Base-by-base conservation (phyloP, 1,140 invertebrate genomes). In the Amyelois transitella region DNA sequence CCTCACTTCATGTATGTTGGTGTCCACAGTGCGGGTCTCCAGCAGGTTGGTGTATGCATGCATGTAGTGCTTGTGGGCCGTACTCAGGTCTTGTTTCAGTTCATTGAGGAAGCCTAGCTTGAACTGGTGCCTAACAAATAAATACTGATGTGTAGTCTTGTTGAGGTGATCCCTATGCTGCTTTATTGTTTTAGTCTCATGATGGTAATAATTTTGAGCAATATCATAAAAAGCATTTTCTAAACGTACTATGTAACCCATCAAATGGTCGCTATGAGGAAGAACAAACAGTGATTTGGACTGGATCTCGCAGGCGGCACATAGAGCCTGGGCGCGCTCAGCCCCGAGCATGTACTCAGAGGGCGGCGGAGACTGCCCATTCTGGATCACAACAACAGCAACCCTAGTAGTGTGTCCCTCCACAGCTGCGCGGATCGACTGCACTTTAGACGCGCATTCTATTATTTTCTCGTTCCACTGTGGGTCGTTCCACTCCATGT, bases 21-120 rank as follows among this genome's bases (percentile, higher is more conserved):
- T 94, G 75, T 98, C 97, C 22, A 94, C 93, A 72, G 96, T 93
- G 60, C 95, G 91, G 50, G 97, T 93, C 73, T 98, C 96, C 55
- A 96, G 86, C 59, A 98, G 89, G 84, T 96, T 94, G 53, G 93
- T 94, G 85, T 99, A 99, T 0, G 97, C 95, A 86, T 97, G 94
- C 60, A 94, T 93, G 79, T 99, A 99, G 83, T 98, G 96, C 94
- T 98, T 98, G 62, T 97, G 92, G 20, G 97, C 96, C 10, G 94
- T 94, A 72, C 93, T 93, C 55, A 93, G 91, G 80, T 99, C 98
- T 75, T 97, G 96, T 70, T 95, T 94, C 45, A 99, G 83, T 89
- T 99, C 98, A 86, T 96, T 96, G 43, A 98, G 92, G 89, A 98
- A 99, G n/a, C 94, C 98, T 76, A 99, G 94, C 90, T 99, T 99